Percentiles rank a stretch among this genome's conserved stretches.
Conservation (phyloP, 2,113 vertebrate genomes). For the Eubucco bourcierii region DNA sequence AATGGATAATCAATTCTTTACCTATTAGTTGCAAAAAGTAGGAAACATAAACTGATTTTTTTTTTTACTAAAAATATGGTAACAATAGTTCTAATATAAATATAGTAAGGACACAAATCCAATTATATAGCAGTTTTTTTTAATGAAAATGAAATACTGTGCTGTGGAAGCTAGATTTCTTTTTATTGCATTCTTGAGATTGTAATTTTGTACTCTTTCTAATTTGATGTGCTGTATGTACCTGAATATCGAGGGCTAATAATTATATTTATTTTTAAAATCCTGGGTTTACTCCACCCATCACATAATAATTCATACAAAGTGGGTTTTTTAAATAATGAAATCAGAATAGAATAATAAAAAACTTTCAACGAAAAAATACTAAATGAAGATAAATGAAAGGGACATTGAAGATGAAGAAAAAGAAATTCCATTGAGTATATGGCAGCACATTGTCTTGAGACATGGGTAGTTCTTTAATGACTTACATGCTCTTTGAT, state of each 20-base stretch:
- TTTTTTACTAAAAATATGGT: constrained; percentile 1
- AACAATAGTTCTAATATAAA: constrained; percentile 12
- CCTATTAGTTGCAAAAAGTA: constrained; percentile 11
- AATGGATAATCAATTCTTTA: not conserved
- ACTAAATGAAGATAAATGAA: not conserved
- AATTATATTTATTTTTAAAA: not conserved
- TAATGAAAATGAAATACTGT: constrained; percentile 22
- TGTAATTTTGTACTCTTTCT: not conserved
- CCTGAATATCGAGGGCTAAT: not conserved
- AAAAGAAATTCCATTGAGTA: not conserved
- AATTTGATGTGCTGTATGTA: not conserved
- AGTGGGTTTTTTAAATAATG: not conserved
- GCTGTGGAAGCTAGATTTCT: constrained; percentile 6
- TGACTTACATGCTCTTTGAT: not conserved
- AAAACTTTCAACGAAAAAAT: not conserved
- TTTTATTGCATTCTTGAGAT: not conserved
- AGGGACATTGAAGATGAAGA: not conserved
- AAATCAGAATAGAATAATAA: not conserved
- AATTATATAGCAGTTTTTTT: constrained; percentile 7
- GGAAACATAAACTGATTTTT: not conserved
- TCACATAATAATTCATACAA: not conserved
- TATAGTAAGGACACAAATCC: not conserved
- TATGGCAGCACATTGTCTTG: not conserved
- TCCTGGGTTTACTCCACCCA: not conserved
- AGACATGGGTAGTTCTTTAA: not conserved